Evolutionary conservation across 2,797 vertebrate genomes (phyloP).

Genomic region (Urosaurus nigricauda): DNA sequence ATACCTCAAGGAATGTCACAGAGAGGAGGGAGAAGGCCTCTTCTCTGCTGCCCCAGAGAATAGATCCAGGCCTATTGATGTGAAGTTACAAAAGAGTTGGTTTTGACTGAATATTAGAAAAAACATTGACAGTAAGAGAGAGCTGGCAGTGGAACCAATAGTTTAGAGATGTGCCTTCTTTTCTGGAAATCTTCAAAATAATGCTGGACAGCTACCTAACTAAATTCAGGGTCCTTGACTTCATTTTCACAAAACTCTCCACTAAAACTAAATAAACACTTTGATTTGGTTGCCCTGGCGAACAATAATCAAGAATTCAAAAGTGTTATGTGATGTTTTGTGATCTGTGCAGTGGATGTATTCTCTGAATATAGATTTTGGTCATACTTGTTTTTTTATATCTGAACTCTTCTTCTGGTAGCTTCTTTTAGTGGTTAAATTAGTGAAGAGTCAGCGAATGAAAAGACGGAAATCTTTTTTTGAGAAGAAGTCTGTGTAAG

Average conservation of each 20-base stretch:
- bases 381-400: not conserved
- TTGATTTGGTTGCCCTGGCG: not conserved
- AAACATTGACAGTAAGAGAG: too few relatives aligned
- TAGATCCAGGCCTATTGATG: too few relatives aligned
- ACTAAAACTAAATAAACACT: too few relatives aligned
- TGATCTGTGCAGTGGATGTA: not conserved
- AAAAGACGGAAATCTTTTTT: not conserved
- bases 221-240: not conserved
- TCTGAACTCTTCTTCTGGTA: not conserved
- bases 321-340: not conserved
- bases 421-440: not conserved
- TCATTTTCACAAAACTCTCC: not conserved
- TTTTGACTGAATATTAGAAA: too few relatives aligned
- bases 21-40: too few relatives aligned
- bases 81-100: too few relatives aligned
- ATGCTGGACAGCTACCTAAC: too few relatives aligned
- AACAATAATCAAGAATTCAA: not conserved
- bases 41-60: too few relatives aligned
- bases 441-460: not conserved
- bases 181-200: too few relatives aligned
- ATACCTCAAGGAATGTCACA: too few relatives aligned
- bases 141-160: too few relatives aligned
- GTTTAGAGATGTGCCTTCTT: too few relatives aligned
- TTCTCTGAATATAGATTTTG: not conserved
- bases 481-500: not conserved